These are phyloP conservation scores for Rhea americana DNA, from an alignment of 2,113 vertebrate genomes.

Conservation along the genomic window DNA sequence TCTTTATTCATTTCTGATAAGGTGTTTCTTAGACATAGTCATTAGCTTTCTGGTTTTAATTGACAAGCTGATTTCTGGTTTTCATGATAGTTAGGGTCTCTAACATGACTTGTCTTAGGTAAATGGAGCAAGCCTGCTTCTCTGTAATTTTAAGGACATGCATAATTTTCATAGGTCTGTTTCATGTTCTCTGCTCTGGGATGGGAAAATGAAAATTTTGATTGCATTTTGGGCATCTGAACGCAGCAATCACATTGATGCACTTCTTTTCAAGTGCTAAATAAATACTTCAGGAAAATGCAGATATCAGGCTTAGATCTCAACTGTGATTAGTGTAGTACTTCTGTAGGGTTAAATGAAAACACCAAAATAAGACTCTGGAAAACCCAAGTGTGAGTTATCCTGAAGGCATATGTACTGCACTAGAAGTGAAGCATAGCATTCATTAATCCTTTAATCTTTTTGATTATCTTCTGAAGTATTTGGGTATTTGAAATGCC, in stretches of 20 bases:
- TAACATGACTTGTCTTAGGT: not conserved
- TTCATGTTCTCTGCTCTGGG: constrained; percentile 12
- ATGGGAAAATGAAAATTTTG: not conserved
- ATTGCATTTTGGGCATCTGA: not conserved
- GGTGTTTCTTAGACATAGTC: not conserved
- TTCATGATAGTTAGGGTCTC: not conserved
- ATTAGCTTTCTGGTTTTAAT: not conserved
- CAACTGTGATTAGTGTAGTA: not conserved
- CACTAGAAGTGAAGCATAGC: not conserved
- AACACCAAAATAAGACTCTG: not conserved
- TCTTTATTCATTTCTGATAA: not conserved
- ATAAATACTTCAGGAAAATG: constrained; percentile 5
- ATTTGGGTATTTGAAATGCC: not conserved
- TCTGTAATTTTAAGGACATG: not conserved
- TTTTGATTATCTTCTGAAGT: not conserved
- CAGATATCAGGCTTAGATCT: not conserved
- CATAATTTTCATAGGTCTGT: not conserved
- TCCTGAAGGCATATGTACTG: not conserved
- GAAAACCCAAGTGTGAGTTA: not conserved
- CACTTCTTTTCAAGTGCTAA: constrained; percentile 13
- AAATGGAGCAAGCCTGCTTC: not conserved
- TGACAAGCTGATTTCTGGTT: not conserved
- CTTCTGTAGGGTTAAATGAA: not conserved
- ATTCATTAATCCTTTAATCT: not conserved
- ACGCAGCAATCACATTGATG: not conserved